Percentiles rank a stretch among this genome's conserved stretches.
Conservation (phyloP, 37 sponge, comb jelly and placozoan genomes). For the Lycopodina hypogea region DNA sequence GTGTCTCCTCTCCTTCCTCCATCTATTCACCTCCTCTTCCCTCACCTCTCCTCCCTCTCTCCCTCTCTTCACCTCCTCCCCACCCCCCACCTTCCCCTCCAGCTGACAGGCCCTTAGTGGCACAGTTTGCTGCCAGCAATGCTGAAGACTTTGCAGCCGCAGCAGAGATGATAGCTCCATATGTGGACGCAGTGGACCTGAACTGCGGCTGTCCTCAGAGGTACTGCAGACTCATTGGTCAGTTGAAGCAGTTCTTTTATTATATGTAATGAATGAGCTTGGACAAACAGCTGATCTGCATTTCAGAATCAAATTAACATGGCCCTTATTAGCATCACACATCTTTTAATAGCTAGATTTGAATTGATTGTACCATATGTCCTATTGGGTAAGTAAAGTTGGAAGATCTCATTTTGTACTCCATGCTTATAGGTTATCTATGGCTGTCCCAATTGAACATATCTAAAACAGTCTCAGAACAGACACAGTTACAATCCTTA, state of each 20-base stretch:
- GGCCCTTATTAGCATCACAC: no score
- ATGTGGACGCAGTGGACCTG: conserved; percentile 86
- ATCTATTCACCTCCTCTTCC: background rate
- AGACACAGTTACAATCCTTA: no score
- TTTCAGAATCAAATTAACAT: background rate
- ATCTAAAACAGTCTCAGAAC: no score
- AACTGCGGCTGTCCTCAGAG: conserved; percentile 97
- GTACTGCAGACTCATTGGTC: conserved; percentile 30
- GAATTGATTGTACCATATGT: no score
- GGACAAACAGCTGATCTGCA: background rate
- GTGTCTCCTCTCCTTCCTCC: background rate
- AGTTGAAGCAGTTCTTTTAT: background rate
- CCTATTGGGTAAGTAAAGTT: no score
- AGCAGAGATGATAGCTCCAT: conserved; percentile 81
- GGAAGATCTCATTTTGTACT: no score
- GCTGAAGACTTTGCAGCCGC: conserved; percentile 83
- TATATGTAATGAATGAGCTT: background rate
- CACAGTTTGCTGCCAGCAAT: conserved; percentile 91
- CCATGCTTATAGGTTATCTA: no score
- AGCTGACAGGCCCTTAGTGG: conserved; percentile 84
- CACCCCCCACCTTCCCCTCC: background rate
- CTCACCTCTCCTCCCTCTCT: background rate
- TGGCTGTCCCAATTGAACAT: no score
- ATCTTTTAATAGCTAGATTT: no score
- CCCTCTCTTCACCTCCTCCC: background rate